Evolutionary conservation across 2,888 invertebrate genomes (phyloP).

Genomic region (Orchesella flavescens): DNA sequence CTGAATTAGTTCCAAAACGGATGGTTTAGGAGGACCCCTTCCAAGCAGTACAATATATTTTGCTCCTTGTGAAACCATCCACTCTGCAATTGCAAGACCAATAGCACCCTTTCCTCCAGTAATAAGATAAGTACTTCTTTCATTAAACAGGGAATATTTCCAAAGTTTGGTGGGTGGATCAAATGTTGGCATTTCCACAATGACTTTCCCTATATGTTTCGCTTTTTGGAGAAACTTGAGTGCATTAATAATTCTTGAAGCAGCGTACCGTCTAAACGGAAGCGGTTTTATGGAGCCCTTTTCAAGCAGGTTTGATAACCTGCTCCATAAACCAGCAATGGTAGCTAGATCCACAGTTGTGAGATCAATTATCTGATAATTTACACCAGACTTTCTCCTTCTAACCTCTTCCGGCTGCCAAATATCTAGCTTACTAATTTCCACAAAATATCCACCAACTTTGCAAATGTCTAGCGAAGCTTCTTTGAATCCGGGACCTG

Average conservation of each 20-base stretch:
- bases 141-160: slow-evolving; percentile 12
- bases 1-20: neutral
- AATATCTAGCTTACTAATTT: slow-evolving; percentile 46
- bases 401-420: slow-evolving; percentile 26
- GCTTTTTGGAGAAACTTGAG: slow-evolving; percentile 34
- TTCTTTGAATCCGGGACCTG: slow-evolving; percentile 46
- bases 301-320: neutral
- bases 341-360: neutral
- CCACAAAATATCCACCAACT: slow-evolving; percentile 31
- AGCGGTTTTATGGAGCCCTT: slow-evolving; percentile 1
- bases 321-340: neutral
- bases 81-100: slow-evolving; percentile 38
- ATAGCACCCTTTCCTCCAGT: slow-evolving; percentile 46
- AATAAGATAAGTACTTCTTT: slow-evolving; percentile 21
- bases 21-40: neutral
- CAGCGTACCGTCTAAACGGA: neutral
- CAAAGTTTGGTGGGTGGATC: too few relatives aligned
- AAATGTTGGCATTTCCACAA: slow-evolving; percentile 27
- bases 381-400: slow-evolving; percentile 16
- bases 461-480: slow-evolving; percentile 12
- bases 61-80: slow-evolving; percentile 27
- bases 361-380: slow-evolving; percentile 28
- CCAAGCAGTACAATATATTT: slow-evolving; percentile 31
- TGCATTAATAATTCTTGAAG: slow-evolving; percentile 5
- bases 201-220: slow-evolving; percentile 43